Conservation (phyloP, 2,113 vertebrate genomes). For the Piliocolobus tephrosceles region DNA sequence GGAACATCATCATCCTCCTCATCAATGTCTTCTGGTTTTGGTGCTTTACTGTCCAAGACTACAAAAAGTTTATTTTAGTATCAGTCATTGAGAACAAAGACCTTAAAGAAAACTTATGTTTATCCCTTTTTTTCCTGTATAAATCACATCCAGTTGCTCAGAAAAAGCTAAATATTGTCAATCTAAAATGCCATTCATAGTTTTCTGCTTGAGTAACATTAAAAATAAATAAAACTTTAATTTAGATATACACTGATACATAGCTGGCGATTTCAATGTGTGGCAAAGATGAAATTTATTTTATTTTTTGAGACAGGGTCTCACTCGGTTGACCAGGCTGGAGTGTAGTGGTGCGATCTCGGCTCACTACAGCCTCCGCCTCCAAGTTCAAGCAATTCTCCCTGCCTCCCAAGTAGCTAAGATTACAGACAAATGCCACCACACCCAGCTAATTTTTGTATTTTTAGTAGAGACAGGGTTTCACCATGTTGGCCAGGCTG, state of each 20-base stretch:
- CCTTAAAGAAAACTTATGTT: neutral
- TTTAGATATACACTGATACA: constrained; percentile 28
- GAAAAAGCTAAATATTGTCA: constrained; percentile 22
- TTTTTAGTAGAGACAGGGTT: no score
- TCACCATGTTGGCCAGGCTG: no score
- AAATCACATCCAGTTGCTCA: constrained; percentile 40
- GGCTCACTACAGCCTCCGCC: no score
- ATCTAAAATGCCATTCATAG: neutral
- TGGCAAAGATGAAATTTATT: constrained; percentile 31
- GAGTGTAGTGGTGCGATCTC: no score
- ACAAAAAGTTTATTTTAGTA: constrained; percentile 60
- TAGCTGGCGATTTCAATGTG: neutral
- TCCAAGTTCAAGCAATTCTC: no score
- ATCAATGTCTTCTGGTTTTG: constrained; percentile 97
- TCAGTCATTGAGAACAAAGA: constrained; percentile 48
- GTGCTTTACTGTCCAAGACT: constrained; percentile 96
- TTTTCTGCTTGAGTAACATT: constrained; percentile 32
- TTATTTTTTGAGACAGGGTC: no score
- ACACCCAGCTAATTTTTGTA: no score
- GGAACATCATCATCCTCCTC: constrained; percentile 99
- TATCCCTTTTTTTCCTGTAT: neutral
- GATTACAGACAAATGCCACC: no score
- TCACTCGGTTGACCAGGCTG: no score
- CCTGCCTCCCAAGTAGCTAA: no score
- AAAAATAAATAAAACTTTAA: constrained; percentile 56